A percentile compares a stretch with the other conserved stretches of the same genome.
Evolutionary conservation across 2,797 vertebrate species (phyloP).

Genomic region (Sarcophilus harrisii): DNA sequence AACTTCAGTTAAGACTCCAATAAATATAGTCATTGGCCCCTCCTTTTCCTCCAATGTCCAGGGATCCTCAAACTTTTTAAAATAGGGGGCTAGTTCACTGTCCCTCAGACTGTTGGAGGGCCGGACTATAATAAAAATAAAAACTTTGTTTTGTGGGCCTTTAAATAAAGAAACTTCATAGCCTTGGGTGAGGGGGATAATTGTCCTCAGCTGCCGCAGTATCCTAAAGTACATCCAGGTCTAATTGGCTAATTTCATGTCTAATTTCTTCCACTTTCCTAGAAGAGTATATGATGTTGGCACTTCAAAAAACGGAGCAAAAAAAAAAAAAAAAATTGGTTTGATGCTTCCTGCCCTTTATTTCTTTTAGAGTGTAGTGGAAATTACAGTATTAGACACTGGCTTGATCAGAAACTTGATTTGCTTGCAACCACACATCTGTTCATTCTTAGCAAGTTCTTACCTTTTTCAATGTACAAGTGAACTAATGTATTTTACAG

Average conservation of each 20-base stretch:
- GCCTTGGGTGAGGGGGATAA: too few relatives aligned
- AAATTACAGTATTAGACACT: conserved; percentile 65
- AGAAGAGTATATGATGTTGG: conserved; percentile 27
- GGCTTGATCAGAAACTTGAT: conserved; percentile 67
- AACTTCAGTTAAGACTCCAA: conserved; percentile 60
- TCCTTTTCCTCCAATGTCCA: conserved; percentile 9
- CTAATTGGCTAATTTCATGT: conserved; percentile 39
- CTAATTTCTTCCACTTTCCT: conserved; percentile 51
- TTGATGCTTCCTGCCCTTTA: conserved; percentile 48
- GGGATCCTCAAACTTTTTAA: too few relatives aligned
- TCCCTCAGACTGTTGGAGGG: too few relatives aligned
- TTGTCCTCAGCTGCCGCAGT: too few relatives aligned
- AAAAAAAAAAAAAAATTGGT: conserved; percentile 40
- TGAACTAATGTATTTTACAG: conserved; percentile 47
- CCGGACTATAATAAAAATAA: too few relatives aligned
- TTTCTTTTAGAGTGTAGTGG: conserved; percentile 43
- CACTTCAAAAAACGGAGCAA: conserved; percentile 49
- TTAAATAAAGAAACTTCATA: too few relatives aligned
- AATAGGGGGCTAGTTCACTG: too few relatives aligned
- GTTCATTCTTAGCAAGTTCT: conserved; percentile 60
- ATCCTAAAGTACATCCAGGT: conserved; percentile 13
- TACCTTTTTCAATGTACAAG: conserved; percentile 49
- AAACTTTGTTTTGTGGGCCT: too few relatives aligned
- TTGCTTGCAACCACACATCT: conserved; percentile 42
- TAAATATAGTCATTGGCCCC: background rate